Base-by-base conservation (phyloP, 2,797 vertebrate genomes). In the Arremon aurantiirostris region DNA sequence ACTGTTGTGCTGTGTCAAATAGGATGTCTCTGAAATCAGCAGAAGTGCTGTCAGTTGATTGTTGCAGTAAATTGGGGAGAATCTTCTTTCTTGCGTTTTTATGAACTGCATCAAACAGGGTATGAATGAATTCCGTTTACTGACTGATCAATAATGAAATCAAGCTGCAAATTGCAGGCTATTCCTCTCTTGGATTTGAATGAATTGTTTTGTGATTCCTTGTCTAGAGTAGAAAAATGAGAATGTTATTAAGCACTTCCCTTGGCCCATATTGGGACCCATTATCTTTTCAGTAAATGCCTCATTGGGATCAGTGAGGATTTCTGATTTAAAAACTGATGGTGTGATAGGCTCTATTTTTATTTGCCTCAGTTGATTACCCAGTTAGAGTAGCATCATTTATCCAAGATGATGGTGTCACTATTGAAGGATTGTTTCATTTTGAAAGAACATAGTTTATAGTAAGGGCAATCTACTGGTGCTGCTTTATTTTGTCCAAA, bases 351-450 rank as follows among this genome's bases (percentile, higher is more conserved):
- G 73, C 80, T 90, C 85, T 83, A 41, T 88, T 95, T 90, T 91
- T 84, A 84, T 84, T 92, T 95, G 89, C 82, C 94, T 86, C 94
- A 96, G 82, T 65, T 96, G 95, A 95, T 96, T 96, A 91, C 89
- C 77, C 91, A 93, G 85, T 94, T 94, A 86, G 85, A 34, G 52
- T 76, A 75, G 66, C 64, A 84, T 93, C 87, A 91, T 88, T 94
- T 96, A 73, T 93, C 93, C 57, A 93, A 89, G 83, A 88, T 86
- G 80, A 86, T 0, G 0, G 66, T 96, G 93, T 94, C 88, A 90
- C 52, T 75, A 37, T 44, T 96, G 96, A 96, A 94, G 77, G 80
- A 96, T 95, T 84, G 89, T 94, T 96, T 94, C 73, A 79, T 91
- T 94, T 90, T 91, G 77, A 83, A 91, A 94, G 90, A 91, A 64